These are phyloP conservation scores for Galagoides demidoff DNA, from an alignment of 2,797 vertebrate genomes.

Conservation along the genomic window DNA sequence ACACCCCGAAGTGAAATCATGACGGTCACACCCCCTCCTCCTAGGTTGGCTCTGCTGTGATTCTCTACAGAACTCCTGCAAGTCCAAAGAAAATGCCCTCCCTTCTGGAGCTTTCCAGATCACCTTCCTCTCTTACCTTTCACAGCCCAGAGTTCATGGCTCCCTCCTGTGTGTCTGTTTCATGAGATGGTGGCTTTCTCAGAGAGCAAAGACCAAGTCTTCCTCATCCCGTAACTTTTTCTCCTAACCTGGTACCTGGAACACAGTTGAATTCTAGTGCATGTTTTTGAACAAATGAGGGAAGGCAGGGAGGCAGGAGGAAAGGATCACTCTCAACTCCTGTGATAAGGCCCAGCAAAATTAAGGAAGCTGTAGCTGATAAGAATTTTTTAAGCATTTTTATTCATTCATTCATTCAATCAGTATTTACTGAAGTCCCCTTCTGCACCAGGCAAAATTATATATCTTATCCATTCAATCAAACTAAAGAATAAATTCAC, in stretches of 20 bases:
- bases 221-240: neutral
- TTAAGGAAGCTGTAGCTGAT: neutral
- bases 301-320: neutral
- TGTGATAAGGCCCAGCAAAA: neutral
- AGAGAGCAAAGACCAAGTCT: neutral
- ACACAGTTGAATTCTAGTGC: neutral
- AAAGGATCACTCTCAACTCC: neutral
- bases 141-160: rapidly evolving
- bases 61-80: neutral
- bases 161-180: neutral
- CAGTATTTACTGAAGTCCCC: neutral
- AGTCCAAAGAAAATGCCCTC: neutral
- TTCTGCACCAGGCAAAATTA: neutral
- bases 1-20: neutral
- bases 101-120: too few species aligned
- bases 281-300: neutral
- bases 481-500: neutral
- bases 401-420: neutral
- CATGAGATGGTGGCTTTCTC: neutral
- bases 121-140: neutral
- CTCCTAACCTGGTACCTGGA: neutral
- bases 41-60: neutral
- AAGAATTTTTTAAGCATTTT: neutral
- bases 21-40: neutral
- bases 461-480: neutral